A percentile compares a stretch with the other conserved stretches of the same genome.
Evolutionary conservation across 1,140 invertebrate genomes (phyloP).

Genomic region (Homalodisca vitripennis): DNA sequence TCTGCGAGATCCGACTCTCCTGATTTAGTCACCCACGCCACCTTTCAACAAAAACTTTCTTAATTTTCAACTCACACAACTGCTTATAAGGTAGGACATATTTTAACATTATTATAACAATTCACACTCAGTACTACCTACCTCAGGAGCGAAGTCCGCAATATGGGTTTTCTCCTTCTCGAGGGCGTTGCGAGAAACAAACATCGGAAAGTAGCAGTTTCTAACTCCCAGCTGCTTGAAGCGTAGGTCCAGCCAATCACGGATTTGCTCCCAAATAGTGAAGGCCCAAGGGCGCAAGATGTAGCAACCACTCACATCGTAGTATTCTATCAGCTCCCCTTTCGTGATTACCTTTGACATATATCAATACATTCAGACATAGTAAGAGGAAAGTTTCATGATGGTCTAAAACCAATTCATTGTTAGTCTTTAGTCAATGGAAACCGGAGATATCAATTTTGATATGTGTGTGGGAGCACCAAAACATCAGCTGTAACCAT

Average conservation of each 20-base stretch:
- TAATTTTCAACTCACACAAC: background rate
- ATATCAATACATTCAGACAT: no score
- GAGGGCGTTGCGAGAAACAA: constrained; percentile 86
- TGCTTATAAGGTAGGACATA: background rate
- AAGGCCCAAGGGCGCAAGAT: constrained; percentile 96
- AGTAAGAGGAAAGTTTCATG: no score
- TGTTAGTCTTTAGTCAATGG: no score
- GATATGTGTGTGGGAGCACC: no score
- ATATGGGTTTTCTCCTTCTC: constrained; percentile 97
- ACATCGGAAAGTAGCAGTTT: constrained; percentile 99
- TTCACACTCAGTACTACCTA: no score
- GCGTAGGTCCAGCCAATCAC: constrained; percentile 83
- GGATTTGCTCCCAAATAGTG: constrained; percentile 92
- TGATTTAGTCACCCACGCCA: constrained; percentile 98
- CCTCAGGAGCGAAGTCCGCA: constrained; percentile 97
- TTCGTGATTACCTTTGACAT: constrained; percentile 96
- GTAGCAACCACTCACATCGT: constrained; percentile 99
- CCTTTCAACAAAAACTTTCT: constrained; percentile 48
- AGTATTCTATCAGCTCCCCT: constrained; percentile 98
- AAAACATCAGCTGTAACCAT: no score
- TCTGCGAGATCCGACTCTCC: constrained; percentile 93
- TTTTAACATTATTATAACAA: background rate
- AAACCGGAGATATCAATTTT: no score
- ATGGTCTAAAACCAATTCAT: no score
- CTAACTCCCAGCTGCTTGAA: constrained; percentile 94